These are phyloP conservation scores for Tetanocera ferruginea DNA, from an alignment of 2,888 invertebrate genomes.

Conservation along the genomic window DNA sequence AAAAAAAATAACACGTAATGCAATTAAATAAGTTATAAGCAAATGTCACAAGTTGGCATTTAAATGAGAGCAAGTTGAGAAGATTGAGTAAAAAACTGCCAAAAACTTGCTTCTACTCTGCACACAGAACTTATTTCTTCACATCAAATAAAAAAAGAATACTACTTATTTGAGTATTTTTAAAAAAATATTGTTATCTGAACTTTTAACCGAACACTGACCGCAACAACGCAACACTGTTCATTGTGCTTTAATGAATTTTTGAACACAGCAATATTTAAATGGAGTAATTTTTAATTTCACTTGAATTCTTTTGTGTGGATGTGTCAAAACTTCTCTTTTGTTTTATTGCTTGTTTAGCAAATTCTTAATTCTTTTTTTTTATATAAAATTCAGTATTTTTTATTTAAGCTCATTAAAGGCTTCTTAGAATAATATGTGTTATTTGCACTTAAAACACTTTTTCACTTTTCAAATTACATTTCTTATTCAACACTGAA, in stretches of 20 bases:
- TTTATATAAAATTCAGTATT: neutral
- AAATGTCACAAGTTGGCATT: conserved; percentile 10
- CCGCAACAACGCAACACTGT: no score
- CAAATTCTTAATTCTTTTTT: neutral
- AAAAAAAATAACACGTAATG: neutral
- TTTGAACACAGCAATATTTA: no score
- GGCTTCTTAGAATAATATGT: neutral
- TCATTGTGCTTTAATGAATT: no score
- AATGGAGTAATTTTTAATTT: no score
- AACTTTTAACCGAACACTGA: no score
- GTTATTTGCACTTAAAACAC: neutral
- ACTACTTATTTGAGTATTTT: no score
- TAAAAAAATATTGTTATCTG: no score
- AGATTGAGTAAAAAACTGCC: neutral
- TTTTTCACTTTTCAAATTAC: neutral
- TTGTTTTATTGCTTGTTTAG: neutral
- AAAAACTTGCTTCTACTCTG: neutral
- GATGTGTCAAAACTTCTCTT: no score
- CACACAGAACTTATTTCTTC: neutral
- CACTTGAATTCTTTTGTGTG: no score
- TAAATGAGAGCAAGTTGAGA: neutral
- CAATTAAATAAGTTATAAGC: neutral
- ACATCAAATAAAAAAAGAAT: neutral
- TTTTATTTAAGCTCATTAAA: neutral
- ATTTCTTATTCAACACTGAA: neutral